phyloP scores from a whole-genome alignment of 2,797 vertebrate species.

The Eremophila alpestris region DNA sequence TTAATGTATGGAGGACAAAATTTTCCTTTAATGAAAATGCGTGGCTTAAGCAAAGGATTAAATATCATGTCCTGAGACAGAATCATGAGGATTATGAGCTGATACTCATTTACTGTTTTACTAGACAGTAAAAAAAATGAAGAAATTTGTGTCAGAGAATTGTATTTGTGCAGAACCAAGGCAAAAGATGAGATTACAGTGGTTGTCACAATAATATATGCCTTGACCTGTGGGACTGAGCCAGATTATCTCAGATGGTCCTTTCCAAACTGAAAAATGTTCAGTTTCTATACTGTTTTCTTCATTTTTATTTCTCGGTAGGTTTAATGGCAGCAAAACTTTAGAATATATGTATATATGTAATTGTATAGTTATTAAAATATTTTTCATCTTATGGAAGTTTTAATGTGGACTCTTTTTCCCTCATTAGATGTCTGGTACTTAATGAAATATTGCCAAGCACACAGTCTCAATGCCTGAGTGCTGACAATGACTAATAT shows the following conservation, averaged over 20 bases:
- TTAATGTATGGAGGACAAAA: neutral
- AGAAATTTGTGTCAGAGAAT: neutral
- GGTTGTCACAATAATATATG: neutral
- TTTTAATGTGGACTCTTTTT: neutral
- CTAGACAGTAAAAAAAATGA: neutral
- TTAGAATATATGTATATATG: neutral
- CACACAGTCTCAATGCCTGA: neutral
- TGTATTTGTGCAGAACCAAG: neutral
- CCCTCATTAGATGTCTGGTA: neutral
- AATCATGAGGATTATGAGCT: neutral
- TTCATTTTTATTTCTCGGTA: neutral
- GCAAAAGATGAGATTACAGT: neutral
- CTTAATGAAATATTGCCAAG: neutral
- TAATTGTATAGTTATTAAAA: neutral
- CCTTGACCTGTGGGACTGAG: neutral
- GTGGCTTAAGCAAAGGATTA: neutral
- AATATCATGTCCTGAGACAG: neutral
- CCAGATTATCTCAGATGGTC: neutral
- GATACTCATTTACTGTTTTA: too few relatives aligned
- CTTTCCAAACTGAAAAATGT: neutral
- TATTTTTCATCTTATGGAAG: neutral
- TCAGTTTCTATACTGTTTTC: neutral
- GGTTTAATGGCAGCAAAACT: neutral
- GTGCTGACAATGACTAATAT: neutral
- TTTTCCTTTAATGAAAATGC: neutral